Conservation (phyloP, 2,888 invertebrate species). For the Pocota personata region DNA sequence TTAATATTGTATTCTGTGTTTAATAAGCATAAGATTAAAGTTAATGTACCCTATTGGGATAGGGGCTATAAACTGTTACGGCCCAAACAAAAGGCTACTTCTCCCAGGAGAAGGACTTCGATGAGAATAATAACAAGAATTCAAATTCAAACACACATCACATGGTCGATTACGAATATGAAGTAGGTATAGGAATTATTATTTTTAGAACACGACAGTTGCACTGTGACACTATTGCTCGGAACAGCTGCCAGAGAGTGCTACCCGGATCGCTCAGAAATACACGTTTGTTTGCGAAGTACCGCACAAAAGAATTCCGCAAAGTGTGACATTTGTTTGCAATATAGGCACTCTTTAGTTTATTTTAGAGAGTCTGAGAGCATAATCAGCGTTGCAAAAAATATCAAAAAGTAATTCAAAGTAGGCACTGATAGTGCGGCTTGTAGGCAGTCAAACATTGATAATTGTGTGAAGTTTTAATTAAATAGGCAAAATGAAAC, state of each 20-base stretch:
- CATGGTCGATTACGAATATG: slow-evolving; percentile 1
- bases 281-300: slow-evolving; percentile 2
- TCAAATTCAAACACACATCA: neutral
- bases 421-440: too few relatives aligned
- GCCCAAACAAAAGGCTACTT: neutral
- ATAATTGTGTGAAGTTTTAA: too few relatives aligned
- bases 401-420: neutral
- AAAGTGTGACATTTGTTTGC: neutral
- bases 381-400: neutral
- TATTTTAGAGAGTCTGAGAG: slow-evolving; percentile 2
- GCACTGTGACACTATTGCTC: slow-evolving; percentile 20
- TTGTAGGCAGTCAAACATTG: too few relatives aligned
- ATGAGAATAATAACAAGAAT: slow-evolving; percentile 16
- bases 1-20: neutral
- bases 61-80: neutral
- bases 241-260: slow-evolving; percentile 3
- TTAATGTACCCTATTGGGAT: neutral
- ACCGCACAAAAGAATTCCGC: neutral
- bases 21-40: neutral
- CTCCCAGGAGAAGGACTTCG: neutral
- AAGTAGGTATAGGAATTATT: neutral
- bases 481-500: slow-evolving; percentile 23
- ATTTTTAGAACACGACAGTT: slow-evolving; percentile 8
- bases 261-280: neutral
- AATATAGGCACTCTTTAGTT: neutral